These are phyloP conservation scores for Camponotus fellah DNA, from an alignment of 2,888 invertebrate species.

Conservation along the genomic window DNA sequence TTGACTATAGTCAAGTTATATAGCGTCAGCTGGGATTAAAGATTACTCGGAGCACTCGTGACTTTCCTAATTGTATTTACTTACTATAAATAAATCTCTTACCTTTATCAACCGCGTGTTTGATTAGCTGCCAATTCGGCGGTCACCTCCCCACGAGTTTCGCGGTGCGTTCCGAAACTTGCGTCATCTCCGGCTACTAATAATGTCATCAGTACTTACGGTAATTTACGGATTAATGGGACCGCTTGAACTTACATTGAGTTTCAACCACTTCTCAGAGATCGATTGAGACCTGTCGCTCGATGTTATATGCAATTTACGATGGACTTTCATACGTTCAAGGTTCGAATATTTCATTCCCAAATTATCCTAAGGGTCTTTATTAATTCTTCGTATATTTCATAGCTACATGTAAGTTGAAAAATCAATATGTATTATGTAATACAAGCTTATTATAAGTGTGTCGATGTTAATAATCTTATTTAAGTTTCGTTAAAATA, in stretches of 20 bases:
- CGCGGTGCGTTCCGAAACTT: slow-evolving; percentile 13
- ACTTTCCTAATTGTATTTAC: slow-evolving; percentile 79
- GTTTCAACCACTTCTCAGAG: neutral
- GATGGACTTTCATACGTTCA: neutral
- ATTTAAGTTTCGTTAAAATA: neutral
- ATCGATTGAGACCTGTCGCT: neutral
- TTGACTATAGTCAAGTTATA: slow-evolving; percentile 72
- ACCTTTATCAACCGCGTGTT: slow-evolving; percentile 57
- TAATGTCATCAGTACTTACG: slow-evolving; percentile 11
- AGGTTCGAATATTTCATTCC: neutral
- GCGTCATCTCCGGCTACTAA: neutral
- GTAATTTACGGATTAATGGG: slow-evolving; percentile 34
- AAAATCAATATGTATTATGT: neutral
- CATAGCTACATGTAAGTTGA: neutral
- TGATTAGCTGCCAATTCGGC: slow-evolving; percentile 50
- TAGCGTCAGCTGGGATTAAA: slow-evolving; percentile 73
- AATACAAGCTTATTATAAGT: neutral
- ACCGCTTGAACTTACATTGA: slow-evolving; percentile 15
- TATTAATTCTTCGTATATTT: neutral
- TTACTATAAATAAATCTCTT: slow-evolving; percentile 80
- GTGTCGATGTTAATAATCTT: neutral
- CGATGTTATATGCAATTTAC: neutral
- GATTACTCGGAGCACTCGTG: slow-evolving; percentile 76
- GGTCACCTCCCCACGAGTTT: neutral
- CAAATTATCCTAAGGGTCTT: neutral